Conservation (phyloP, 2,888 invertebrate species). For the Ormyrus pomaceus region DNA sequence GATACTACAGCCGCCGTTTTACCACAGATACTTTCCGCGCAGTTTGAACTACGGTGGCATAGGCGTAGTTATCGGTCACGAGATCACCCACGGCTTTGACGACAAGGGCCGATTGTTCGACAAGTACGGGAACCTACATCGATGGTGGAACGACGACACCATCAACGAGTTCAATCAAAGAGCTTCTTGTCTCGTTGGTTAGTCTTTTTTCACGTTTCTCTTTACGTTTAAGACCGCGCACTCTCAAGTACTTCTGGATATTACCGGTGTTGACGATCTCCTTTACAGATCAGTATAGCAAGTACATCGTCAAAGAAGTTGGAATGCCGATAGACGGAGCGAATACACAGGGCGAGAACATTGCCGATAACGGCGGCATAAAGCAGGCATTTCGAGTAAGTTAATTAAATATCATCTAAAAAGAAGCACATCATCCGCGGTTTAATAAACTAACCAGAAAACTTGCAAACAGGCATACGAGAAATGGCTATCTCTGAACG, state of each 20-base stretch:
- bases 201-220: slow-evolving; percentile 1
- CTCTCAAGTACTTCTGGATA: background rate
- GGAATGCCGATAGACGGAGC: slow-evolving; percentile 85
- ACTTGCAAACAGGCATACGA: slow-evolving; percentile 83
- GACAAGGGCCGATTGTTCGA: slow-evolving; percentile 95
- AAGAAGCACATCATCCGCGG: background rate
- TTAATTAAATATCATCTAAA: slow-evolving; percentile 2
- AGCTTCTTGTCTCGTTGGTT: slow-evolving; percentile 85
- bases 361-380: slow-evolving; percentile 97
- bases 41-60: slow-evolving; percentile 92
- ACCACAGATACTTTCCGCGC: slow-evolving; percentile 88
- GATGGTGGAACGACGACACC: slow-evolving; percentile 89
- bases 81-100: slow-evolving; percentile 94
- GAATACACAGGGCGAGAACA: slow-evolving; percentile 93
- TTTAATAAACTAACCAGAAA: slow-evolving; percentile 61
- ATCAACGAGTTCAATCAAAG: slow-evolving; percentile 85
- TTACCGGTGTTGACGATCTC: background rate
- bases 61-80: slow-evolving; percentile 95
- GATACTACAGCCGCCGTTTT: slow-evolving; percentile 96
- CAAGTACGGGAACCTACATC: slow-evolving; percentile 92
- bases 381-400: slow-evolving; percentile 87
- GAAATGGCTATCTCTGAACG: slow-evolving; percentile 83
- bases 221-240: background rate
- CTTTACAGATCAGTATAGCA: slow-evolving; percentile 85
- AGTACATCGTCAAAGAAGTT: slow-evolving; percentile 88